A percentile compares a stretch with the other conserved stretches of the same genome.
Conservation (phyloP, 2,113 vertebrate species). For the Mirounga angustirostris region DNA sequence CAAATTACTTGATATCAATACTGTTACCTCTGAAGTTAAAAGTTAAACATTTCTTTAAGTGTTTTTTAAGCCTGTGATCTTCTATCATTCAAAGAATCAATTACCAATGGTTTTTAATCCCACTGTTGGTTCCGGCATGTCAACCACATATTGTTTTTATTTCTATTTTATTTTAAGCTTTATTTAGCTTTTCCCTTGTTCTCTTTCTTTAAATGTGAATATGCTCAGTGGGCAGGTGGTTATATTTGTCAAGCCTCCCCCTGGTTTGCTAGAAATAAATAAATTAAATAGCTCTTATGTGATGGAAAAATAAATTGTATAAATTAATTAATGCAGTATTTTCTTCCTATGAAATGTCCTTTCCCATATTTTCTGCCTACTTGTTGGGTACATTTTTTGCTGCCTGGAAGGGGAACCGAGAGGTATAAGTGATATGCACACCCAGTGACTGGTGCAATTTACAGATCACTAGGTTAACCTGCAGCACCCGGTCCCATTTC, state of each 20-base stretch:
- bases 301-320: conserved; percentile 51
- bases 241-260: conserved; percentile 77
- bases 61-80: conserved; percentile 34
- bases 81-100: conserved; percentile 71
- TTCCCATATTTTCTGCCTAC: conserved; percentile 68
- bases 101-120: conserved; percentile 74
- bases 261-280: conserved; percentile 68
- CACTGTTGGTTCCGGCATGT: conserved; percentile 76
- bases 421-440: conserved; percentile 83
- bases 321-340: conserved; percentile 81
- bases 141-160: conserved; percentile 84
- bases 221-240: conserved; percentile 77
- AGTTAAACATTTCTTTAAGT: background rate
- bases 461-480: conserved; percentile 81
- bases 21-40: background rate
- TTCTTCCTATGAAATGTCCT: conserved; percentile 73
- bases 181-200: conserved; percentile 76
- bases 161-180: conserved; percentile 79
- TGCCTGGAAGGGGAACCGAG: conserved; percentile 77
- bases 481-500: conserved; percentile 41
- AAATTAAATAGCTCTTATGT: conserved; percentile 59
- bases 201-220: conserved; percentile 83
- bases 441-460: conserved; percentile 83
- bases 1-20: background rate
- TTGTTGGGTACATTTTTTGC: conserved; percentile 77